Conservation (phyloP, 2,113 vertebrate species). For the Phoxinus phoxinus region DNA sequence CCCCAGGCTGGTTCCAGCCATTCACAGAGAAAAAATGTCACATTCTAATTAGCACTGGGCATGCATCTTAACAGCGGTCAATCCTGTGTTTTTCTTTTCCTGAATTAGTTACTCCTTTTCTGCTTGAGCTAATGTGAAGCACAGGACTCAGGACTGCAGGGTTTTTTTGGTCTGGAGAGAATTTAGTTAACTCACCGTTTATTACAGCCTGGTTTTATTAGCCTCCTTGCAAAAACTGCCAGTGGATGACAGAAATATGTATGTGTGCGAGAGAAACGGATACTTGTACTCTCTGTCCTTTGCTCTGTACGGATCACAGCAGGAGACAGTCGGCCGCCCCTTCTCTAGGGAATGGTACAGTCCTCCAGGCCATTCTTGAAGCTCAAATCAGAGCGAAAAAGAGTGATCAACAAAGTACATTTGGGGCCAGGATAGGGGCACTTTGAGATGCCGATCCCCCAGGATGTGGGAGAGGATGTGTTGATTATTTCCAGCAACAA, state of each 20-base stretch:
- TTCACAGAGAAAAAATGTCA: constrained; percentile 57
- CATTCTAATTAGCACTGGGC: constrained; percentile 43
- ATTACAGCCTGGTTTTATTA: constrained; percentile 32
- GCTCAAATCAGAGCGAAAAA: constrained; percentile 56
- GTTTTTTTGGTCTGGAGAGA: neutral
- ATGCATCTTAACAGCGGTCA: constrained; percentile 38
- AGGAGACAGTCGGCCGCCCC: constrained; percentile 55
- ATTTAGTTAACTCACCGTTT: constrained; percentile 21
- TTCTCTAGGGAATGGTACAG: constrained; percentile 62
- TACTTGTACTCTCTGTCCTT: constrained; percentile 66
- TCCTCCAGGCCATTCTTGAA: constrained; percentile 60
- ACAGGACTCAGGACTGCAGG: neutral
- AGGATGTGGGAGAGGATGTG: constrained; percentile 85
- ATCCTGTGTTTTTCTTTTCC: constrained; percentile 35
- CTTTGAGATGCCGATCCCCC: constrained; percentile 70
- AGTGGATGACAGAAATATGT: constrained; percentile 22
- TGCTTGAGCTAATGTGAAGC: constrained; percentile 3
- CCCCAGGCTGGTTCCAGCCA: constrained; percentile 60
- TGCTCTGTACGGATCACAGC: constrained; percentile 63
- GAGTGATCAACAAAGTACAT: constrained; percentile 50
- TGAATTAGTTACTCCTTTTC: constrained; percentile 11
- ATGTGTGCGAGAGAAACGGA: constrained; percentile 49
- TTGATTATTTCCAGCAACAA: constrained; percentile 83
- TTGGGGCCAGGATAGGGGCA: constrained; percentile 54
- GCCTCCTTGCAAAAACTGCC: neutral